phyloP scores from a whole-genome alignment of 2,888 invertebrate genomes.

The Drosophila siamana region DNA sequence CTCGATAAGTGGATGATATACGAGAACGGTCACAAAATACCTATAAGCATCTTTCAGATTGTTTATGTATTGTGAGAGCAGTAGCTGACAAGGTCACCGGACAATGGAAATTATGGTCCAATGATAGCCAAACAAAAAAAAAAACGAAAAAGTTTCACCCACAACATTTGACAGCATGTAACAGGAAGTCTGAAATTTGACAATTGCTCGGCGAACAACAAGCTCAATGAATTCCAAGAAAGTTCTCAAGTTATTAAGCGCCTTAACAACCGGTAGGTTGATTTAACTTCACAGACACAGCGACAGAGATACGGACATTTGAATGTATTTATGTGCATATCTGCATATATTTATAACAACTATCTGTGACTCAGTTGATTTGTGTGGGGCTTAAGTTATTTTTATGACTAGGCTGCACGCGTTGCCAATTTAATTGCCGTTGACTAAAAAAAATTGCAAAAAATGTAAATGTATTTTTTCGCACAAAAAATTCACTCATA shows the following conservation, averaged over 20 bases:
- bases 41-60: slow-evolving; percentile 1
- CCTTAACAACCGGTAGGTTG: slow-evolving; percentile 26
- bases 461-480: slow-evolving; percentile 20
- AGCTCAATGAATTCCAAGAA: slow-evolving; percentile 19
- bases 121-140: no score
- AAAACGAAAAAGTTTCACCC: slow-evolving; percentile 51
- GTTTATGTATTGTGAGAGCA: slow-evolving; percentile 4
- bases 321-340: background rate
- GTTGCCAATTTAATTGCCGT: slow-evolving; percentile 73
- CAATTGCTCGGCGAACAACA: slow-evolving; percentile 51
- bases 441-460: slow-evolving; percentile 70
- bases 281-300: background rate
- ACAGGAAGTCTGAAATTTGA: slow-evolving; percentile 62
- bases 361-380: slow-evolving; percentile 10
- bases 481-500: slow-evolving; percentile 13
- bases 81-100: slow-evolving; percentile 56
- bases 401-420: slow-evolving; percentile 76
- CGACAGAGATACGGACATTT: background rate
- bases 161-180: slow-evolving; percentile 53
- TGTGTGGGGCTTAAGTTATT: slow-evolving; percentile 29
- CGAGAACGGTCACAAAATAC: slow-evolving; percentile 34
- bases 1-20: slow-evolving; percentile 69
- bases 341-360: background rate
- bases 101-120: slow-evolving; percentile 48
- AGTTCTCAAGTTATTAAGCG: slow-evolving; percentile 20